phyloP scores from a whole-genome alignment of 2,888 invertebrate species.

The Melipona beecheii region DNA sequence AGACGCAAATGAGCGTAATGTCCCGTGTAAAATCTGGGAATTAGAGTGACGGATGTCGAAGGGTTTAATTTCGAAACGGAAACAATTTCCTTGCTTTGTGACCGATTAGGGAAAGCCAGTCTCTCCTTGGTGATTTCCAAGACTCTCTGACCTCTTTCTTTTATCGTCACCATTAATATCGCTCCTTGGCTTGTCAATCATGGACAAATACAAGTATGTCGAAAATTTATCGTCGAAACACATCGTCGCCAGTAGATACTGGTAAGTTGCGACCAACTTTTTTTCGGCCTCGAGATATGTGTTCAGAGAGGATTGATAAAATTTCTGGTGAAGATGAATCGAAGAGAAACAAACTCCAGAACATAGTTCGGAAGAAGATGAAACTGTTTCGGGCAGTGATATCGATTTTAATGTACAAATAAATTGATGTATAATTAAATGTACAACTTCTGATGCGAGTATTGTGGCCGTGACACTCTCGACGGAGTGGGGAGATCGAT shows the following conservation, averaged over 20 bases:
- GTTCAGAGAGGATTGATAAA: too few species aligned
- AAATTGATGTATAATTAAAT: too few species aligned
- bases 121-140: slow-evolving; percentile 17
- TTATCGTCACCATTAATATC: slow-evolving; percentile 46
- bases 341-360: not conserved
- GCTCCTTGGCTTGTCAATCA: slow-evolving; percentile 36
- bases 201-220: slow-evolving; percentile 9
- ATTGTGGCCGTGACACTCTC: too few species aligned
- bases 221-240: slow-evolving; percentile 34
- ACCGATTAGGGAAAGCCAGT: slow-evolving; percentile 9
- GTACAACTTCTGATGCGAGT: too few species aligned
- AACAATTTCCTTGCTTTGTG: slow-evolving; percentile 24
- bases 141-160: not conserved
- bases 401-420: too few species aligned
- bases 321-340: not conserved
- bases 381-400: not conserved
- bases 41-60: not conserved
- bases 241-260: slow-evolving; percentile 12
- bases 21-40: not conserved
- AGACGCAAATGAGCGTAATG: not conserved
- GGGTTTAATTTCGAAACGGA: not conserved
- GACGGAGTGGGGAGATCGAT: too few species aligned
- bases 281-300: slow-evolving; percentile 3
- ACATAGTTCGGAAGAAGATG: not conserved
- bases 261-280: slow-evolving; percentile 20